Conservation (phyloP, 2,797 vertebrate species). For the Sciaenops ocellatus region DNA sequence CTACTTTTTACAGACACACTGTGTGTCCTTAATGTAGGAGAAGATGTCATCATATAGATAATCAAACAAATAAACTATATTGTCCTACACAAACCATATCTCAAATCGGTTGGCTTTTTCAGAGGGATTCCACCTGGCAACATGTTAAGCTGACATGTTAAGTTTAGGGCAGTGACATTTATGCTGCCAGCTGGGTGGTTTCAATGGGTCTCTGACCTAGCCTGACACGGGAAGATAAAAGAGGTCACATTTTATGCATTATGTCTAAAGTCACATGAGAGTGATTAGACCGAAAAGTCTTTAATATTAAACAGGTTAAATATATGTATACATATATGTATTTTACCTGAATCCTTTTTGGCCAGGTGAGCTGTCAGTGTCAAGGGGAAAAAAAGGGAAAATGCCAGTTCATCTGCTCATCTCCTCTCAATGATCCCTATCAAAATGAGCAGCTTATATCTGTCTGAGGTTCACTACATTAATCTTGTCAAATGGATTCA, state of each 20-base stretch:
- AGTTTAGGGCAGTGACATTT: conserved; percentile 23
- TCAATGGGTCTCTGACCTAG: conserved; percentile 30
- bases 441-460: conserved; percentile 80
- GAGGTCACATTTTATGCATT: conserved; percentile 32
- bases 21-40: background rate
- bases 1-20: background rate
- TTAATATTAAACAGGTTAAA: conserved; percentile 8
- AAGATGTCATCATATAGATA: background rate
- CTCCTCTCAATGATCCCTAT: conserved; percentile 62
- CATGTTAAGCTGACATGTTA: conserved; percentile 31
- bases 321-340: too few species aligned
- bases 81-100: conserved; percentile 23
- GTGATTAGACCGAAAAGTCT: background rate
- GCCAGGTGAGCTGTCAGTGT: conserved; percentile 15
- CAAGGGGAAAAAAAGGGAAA: background rate
- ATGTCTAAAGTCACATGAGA: conserved; percentile 9
- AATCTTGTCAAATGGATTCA: conserved; percentile 81
- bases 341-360: background rate
- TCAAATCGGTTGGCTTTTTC: conserved; percentile 34
- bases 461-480: conserved; percentile 74
- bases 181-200: conserved; percentile 46
- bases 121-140: conserved; percentile 31
- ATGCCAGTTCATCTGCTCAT: conserved; percentile 49
- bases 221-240: conserved; percentile 25
- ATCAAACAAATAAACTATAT: background rate